Conservation (phyloP, 2,888 invertebrate species). For the Microctonus hyperodae region DNA sequence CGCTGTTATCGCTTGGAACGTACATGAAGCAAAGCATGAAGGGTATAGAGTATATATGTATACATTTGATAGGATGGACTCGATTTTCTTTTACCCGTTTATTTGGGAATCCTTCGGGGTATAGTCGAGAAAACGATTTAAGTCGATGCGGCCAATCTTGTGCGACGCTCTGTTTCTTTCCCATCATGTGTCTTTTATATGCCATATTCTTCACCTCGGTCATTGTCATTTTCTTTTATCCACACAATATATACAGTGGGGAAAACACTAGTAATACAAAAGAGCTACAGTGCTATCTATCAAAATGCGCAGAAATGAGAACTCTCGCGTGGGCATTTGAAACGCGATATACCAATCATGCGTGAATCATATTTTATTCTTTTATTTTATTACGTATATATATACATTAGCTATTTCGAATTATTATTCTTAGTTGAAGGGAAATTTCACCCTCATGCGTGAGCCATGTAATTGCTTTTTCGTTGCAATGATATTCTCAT, state of each 20-base stretch:
- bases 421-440: slow-evolving; percentile 3
- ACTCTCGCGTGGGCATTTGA: slow-evolving; percentile 16
- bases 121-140: slow-evolving; percentile 44
- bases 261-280: slow-evolving; percentile 34
- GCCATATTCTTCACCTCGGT: slow-evolving; percentile 18
- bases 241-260: slow-evolving; percentile 7
- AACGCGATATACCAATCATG: slow-evolving; percentile 45
- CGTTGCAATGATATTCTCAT: slow-evolving; percentile 38
- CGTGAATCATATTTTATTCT: slow-evolving; percentile 45
- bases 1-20: slow-evolving; percentile 30
- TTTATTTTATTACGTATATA: slow-evolving; percentile 23
- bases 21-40: background rate
- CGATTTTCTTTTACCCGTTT: slow-evolving; percentile 2
- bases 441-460: slow-evolving; percentile 12
- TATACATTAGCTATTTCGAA: slow-evolving; percentile 24
- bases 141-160: slow-evolving; percentile 42
- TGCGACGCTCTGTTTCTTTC: slow-evolving; percentile 33
- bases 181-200: slow-evolving; percentile 29
- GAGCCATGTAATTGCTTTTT: slow-evolving; percentile 39
- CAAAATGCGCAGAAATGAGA: slow-evolving; percentile 37
- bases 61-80: background rate
- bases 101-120: slow-evolving; percentile 30
- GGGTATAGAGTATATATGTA: slow-evolving; percentile 3
- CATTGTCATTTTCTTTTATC: background rate
- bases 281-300: slow-evolving; percentile 40